A percentile compares a stretch with the other conserved stretches of the same genome.
Conservation (phyloP, 2,888 invertebrate species). For the Dryobotodes eremita region DNA sequence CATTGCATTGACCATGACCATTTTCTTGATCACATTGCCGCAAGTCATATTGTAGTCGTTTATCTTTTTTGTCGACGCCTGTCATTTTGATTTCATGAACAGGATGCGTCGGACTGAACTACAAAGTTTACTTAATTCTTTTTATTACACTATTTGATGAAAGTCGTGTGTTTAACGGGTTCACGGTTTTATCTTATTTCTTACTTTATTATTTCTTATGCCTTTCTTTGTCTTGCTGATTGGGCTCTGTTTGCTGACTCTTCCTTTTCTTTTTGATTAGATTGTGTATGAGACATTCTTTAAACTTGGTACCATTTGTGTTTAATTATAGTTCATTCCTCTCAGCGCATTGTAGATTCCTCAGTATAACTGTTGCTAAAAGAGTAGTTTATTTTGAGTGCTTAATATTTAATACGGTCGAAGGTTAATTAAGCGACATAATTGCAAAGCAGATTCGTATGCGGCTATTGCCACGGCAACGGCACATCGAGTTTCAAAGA, state of each 20-base stretch:
- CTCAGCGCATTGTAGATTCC: not conserved
- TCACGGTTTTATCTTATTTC: not conserved
- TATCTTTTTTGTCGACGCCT: not conserved
- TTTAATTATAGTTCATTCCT: not conserved
- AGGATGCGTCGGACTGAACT: not conserved
- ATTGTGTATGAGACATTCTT: conserved; percentile 8
- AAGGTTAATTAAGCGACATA: not conserved
- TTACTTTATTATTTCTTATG: not conserved
- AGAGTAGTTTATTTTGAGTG: conserved; percentile 1
- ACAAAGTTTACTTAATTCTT: not conserved
- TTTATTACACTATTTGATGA: not conserved
- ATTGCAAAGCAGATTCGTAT: not conserved
- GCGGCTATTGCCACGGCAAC: no score
- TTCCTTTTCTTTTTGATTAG: not conserved
- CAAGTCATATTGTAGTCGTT: not conserved
- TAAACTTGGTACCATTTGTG: not conserved
- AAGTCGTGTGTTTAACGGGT: not conserved
- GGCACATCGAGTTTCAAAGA: not conserved
- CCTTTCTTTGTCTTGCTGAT: not conserved
- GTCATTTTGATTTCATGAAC: conserved; percentile 32
- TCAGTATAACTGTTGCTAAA: conserved; percentile 6
- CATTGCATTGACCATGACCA: conserved; percentile 4
- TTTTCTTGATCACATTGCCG: not conserved
- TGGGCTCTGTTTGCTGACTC: not conserved
- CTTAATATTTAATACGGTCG: not conserved